Percentiles rank a stretch among this genome's conserved stretches.
Evolutionary conservation across 1,140 invertebrate genomes (phyloP).

Genomic region (Phenacoccus solenopsis): DNA sequence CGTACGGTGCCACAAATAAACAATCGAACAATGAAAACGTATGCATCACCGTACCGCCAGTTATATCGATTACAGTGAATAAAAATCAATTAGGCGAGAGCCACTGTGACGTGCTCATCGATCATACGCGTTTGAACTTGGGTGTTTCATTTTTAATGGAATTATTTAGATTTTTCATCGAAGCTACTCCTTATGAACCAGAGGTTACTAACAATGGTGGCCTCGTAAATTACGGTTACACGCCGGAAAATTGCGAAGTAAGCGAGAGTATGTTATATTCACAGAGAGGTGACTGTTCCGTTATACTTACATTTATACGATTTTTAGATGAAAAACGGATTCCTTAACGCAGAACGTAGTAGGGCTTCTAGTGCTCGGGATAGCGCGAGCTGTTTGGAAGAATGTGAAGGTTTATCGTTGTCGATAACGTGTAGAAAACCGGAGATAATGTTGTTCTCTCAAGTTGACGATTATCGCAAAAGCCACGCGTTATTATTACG

Average conservation of each 20-base stretch:
- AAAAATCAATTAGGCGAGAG: conserved; percentile 47
- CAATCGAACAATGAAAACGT: conserved; percentile 35
- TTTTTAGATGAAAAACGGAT: neutral
- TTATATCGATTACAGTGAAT: conserved; percentile 50
- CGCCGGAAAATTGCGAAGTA: neutral
- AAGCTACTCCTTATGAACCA: conserved; percentile 45
- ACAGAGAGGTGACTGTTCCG: too few species aligned
- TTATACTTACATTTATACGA: too few species aligned
- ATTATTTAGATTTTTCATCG: conserved; percentile 50
- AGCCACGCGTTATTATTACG: conserved; percentile 56
- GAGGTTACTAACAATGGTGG: conserved; percentile 22
- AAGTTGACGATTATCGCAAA: conserved; percentile 31
- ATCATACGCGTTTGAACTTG: conserved; percentile 56
- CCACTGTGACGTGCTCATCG: conserved; percentile 52
- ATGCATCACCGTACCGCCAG: conserved; percentile 49
- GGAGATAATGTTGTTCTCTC: conserved; percentile 55
- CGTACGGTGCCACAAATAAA: conserved; percentile 31
- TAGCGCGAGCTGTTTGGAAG: neutral
- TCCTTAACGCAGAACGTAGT: neutral
- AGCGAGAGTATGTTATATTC: neutral
- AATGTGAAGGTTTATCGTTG: conserved; percentile 50
- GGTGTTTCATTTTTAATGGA: conserved; percentile 57
- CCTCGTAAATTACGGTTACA: neutral
- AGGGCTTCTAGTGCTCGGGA: neutral
- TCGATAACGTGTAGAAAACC: conserved; percentile 59